Evolutionary conservation across 2,113 vertebrate species (phyloP).

Genomic region (Albula goreensis): DNA sequence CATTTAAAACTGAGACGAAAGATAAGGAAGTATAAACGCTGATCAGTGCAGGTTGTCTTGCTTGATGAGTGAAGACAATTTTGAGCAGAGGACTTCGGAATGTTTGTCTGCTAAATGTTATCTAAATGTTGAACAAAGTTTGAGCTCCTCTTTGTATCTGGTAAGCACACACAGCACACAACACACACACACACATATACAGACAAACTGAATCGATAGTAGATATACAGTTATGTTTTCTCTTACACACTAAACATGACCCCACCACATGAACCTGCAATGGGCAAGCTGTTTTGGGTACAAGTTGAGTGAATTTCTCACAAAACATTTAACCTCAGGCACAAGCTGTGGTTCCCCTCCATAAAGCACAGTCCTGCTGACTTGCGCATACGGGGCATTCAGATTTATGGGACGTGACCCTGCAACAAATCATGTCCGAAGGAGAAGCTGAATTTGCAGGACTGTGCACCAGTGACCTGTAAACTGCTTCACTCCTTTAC

Average conservation of each 20-base stretch:
- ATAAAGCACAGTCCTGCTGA: slow-evolving; percentile 5
- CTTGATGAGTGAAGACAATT: slow-evolving; percentile 17
- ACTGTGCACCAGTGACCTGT: slow-evolving; percentile 19
- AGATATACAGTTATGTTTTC: neutral
- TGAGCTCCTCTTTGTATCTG: neutral
- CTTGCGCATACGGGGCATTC: slow-evolving; percentile 4
- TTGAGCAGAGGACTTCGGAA: slow-evolving; percentile 13
- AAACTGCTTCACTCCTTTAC: neutral
- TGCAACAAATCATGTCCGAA: slow-evolving; percentile 39
- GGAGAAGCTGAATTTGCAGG: slow-evolving; percentile 14
- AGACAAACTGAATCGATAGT: neutral
- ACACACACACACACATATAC: neutral
- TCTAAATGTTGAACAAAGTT: neutral
- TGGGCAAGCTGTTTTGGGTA: neutral
- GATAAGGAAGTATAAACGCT: neutral
- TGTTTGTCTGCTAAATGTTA: slow-evolving; percentile 2
- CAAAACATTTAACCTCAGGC: neutral
- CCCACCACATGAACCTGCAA: neutral
- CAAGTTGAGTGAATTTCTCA: neutral
- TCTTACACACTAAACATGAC: neutral
- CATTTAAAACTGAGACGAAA: slow-evolving; percentile 15
- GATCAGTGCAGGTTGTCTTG: slow-evolving; percentile 25
- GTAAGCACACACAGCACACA: neutral
- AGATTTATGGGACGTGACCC: slow-evolving; percentile 36
- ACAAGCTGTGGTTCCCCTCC: neutral